Base-by-base conservation (phyloP, 2,888 invertebrate genomes). In the Brenthis ino region DNA sequence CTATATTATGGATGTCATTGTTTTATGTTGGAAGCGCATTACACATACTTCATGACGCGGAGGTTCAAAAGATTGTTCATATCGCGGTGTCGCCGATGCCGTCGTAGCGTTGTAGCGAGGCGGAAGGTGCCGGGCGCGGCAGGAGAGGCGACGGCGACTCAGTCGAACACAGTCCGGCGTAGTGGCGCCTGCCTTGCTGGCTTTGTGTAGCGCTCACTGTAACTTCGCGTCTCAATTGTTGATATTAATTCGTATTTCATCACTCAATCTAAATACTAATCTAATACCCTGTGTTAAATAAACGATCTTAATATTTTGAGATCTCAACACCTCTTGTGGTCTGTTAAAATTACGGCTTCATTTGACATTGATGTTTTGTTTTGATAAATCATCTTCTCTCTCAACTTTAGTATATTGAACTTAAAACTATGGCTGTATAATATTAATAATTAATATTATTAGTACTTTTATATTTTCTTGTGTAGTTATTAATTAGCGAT, bases 81-180 rank as follows among this genome's bases (percentile, higher is more conserved):
- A 63, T 37, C 20, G 51, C 20, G 51, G 16, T 1, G 16, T 51
- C 20, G 51, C 28, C 24, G 33, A 20, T 6, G 61, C 33, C 16
- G 60, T 48, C 48, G 61, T 58, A 66, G 47, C 48, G 64, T 11
- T 57, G 64, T 65, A 68, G 61, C 61, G 57, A 58, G 51, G 65
- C 65, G 65, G 57, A 20, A 37, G 53, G 58, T 51, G 54, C 57
- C 67, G 63, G 65, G 65, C 61, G 65, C 56, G 67, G 70, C 61
- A 65, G 60, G 43, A 56, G 67, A 55, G 65, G 57, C 68, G 64
- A 53, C 67, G 53, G 48, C 66, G 54, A 60, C 47, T 70, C 74
- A 75, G 74, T 75, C 74, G 57, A 43, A 37, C 47, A 33, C 28
- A 65, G 70, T 50, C 68, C 60, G 53, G 69, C 60, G 65, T 51